These are phyloP conservation scores for Adelges cooleyi DNA, from an alignment of 1,140 invertebrate genomes.

Conservation along the genomic window DNA sequence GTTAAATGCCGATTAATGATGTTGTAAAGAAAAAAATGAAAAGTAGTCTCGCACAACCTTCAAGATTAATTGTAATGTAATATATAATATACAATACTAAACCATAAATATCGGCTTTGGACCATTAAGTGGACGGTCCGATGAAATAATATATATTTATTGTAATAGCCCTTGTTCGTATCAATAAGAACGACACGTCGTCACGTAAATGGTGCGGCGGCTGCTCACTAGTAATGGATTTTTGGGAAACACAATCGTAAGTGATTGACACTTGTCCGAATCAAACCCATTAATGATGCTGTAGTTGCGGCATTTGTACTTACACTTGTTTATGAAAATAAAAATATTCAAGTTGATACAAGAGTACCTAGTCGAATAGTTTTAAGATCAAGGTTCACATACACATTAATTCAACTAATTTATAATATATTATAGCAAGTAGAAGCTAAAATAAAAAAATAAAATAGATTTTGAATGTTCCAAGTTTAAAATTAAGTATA, in stretches of 20 bases:
- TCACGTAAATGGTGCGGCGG: background rate
- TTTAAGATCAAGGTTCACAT: too few species aligned
- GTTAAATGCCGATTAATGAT: constrained; percentile 24
- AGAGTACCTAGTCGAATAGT: too few species aligned
- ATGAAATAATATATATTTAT: constrained; percentile 17
- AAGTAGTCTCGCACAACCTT: constrained; percentile 19
- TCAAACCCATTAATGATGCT: constrained; percentile 17
- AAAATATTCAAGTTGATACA: too few species aligned
- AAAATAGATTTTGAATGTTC: too few species aligned
- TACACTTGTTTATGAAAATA: too few species aligned
- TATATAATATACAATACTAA: constrained; percentile 27
- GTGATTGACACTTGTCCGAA: constrained; percentile 26
- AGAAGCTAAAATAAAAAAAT: too few species aligned
- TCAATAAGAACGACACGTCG: background rate
- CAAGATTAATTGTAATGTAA: constrained; percentile 3
- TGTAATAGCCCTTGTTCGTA: background rate
- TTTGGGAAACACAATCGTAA: constrained; percentile 1
- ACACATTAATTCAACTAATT: too few species aligned
- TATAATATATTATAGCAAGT: too few species aligned
- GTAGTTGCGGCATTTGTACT: background rate
- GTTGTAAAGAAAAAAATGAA: constrained; percentile 16
- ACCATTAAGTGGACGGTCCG: constrained; percentile 20
- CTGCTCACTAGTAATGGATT: constrained; percentile 1
- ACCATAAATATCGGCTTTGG: constrained; percentile 26
- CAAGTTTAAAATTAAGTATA: too few species aligned